Base-by-base conservation (phyloP, 1,140 invertebrate genomes). In the Drosophila oshimai region DNA sequence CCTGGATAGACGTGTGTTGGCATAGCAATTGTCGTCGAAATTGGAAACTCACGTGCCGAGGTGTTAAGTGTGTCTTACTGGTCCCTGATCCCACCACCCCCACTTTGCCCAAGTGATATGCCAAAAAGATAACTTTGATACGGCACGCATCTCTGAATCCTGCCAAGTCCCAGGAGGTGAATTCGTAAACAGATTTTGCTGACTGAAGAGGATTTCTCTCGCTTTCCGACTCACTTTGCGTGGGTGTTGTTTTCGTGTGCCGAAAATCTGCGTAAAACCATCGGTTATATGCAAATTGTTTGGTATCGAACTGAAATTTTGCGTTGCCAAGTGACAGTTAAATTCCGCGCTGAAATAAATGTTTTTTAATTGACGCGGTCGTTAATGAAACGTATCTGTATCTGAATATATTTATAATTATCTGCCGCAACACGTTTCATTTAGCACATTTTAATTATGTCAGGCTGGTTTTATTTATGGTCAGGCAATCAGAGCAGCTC, bases 391-490 rank as follows among this genome's bases (percentile, higher is more conserved):
- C 7, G 6, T 62, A 13, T 18, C 24, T 37, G 2, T 34, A 22
- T 45, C 28, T 26, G 15, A 3, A 37, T 26, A 13, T 20, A 44
- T 49, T 9, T 57, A 39, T 54, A 41, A 24, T 22, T 15, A 10
- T 15, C 9, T n/a, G 31, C n/a, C 5, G 13, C 5, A 18, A 55
- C 51, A 49, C 13, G 26, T 2, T 47, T 17, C 45, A 58, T 51
- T 69, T 57, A 73, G 61, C 60, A 57, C 20, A 41, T 58, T 81
- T 73, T 81, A 81, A 83, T 83, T 54, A 84, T 58, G 53, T 45
- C 44, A 54, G 41, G 46, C 18, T 46, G 60, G 54, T 46, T 62
- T 76, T 61, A 77, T 72, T 36, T 61, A 77, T 69, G 64, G 22
- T 10, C 46, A 53, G 46, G 17, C 28, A 57, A 57, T n/a, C 13